phyloP scores from a whole-genome alignment of 2,797 vertebrate species.

The Takifugu rubripes region DNA sequence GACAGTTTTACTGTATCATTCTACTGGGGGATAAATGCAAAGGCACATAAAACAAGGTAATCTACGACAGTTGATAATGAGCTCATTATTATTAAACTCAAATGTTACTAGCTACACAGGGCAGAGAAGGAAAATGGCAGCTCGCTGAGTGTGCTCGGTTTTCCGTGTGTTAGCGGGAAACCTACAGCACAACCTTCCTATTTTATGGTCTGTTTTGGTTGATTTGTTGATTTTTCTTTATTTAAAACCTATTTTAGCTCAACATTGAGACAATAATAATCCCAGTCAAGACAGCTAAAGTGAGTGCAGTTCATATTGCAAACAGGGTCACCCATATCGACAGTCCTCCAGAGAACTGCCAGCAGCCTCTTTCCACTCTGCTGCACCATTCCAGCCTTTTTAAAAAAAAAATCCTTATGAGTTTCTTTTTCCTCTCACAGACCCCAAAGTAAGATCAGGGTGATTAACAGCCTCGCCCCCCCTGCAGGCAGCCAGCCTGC shows the following conservation, averaged over 20 bases:
- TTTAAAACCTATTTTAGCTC: neutral
- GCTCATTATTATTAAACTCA: conserved; percentile 39
- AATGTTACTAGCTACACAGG: conserved; percentile 18
- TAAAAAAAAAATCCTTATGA: no score
- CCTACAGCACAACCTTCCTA: no score
- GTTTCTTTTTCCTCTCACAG: no score
- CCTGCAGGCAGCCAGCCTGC: no score
- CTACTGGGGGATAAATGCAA: conserved; percentile 17
- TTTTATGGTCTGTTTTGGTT: neutral
- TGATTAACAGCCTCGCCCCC: no score
- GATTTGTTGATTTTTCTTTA: conserved; percentile 3
- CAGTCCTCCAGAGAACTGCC: neutral
- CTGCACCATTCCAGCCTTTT: neutral
- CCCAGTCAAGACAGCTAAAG: neutral
- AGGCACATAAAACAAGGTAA: conserved; percentile 23
- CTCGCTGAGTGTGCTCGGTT: neutral
- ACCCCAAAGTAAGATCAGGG: no score
- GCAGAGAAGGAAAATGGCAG: conserved; percentile 1
- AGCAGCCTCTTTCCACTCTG: neutral
- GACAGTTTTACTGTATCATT: conserved; percentile 27
- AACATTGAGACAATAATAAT: neutral
- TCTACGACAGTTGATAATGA: conserved; percentile 41
- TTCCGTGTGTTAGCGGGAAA: no score
- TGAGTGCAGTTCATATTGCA: neutral
- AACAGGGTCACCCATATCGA: neutral